Conservation (phyloP, 2,888 invertebrate species). For the Sisyra nigra region DNA sequence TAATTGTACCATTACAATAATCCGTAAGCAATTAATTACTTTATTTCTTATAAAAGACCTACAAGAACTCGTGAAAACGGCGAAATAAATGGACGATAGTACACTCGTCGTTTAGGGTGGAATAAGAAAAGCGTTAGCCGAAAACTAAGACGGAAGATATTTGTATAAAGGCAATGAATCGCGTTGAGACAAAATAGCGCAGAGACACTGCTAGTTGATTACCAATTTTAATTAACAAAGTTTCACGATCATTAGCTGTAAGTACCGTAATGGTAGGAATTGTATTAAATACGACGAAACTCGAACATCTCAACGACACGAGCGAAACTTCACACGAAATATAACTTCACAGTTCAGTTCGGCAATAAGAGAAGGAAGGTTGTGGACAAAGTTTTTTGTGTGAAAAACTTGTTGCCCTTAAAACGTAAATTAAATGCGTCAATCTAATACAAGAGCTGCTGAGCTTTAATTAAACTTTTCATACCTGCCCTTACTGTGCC, state of each 20-base stretch:
- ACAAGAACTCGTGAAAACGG: too few species aligned
- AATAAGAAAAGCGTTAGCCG: not conserved
- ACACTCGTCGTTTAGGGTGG: too few species aligned
- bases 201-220: conserved; percentile 9
- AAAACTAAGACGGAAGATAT: not conserved
- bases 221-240: conserved; percentile 14
- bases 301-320: not conserved
- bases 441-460: too few species aligned
- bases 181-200: not conserved
- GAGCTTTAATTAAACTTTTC: too few species aligned
- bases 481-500: too few species aligned
- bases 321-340: not conserved
- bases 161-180: too few species aligned
- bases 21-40: too few species aligned
- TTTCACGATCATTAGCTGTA: conserved; percentile 7
- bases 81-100: too few species aligned
- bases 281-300: not conserved
- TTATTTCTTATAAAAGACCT: too few species aligned
- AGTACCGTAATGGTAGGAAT: not conserved
- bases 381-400: not conserved
- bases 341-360: not conserved
- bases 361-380: not conserved
- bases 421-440: not conserved
- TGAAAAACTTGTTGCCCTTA: not conserved
- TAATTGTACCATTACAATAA: too few species aligned